These are phyloP conservation scores for Hermaeophaga mercurialis DNA, from an alignment of 2,888 invertebrate species.

Conservation along the genomic window DNA sequence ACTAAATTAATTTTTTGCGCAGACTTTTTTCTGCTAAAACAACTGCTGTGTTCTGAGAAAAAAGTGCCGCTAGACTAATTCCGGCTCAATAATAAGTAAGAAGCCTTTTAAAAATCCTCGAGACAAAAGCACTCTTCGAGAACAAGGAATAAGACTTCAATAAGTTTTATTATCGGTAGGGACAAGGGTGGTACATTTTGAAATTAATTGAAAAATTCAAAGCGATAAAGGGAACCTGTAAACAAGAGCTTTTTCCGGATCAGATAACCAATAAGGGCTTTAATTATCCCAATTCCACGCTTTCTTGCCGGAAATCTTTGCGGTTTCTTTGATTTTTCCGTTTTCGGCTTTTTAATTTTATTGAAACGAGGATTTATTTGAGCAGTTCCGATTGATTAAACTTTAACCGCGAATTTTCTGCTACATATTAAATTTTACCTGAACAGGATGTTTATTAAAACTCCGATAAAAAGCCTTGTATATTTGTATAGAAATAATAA, in stretches of 20 bases:
- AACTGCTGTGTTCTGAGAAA: slow-evolving; percentile 6
- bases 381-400: too few relatives aligned
- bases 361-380: not conserved
- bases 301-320: slow-evolving; percentile 30
- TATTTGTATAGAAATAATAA: too few relatives aligned
- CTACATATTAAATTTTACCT: too few relatives aligned
- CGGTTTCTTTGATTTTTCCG: slow-evolving; percentile 28
- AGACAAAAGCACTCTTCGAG: slow-evolving; percentile 29
- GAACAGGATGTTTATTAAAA: too few relatives aligned
- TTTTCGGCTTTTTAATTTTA: slow-evolving; percentile 6
- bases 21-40: slow-evolving; percentile 3
- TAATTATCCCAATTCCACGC: slow-evolving; percentile 37
- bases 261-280: slow-evolving; percentile 38
- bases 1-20: not conserved
- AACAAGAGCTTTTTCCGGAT: slow-evolving; percentile 39
- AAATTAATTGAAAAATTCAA: slow-evolving; percentile 46
- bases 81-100: slow-evolving; percentile 14
- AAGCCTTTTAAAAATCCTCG: slow-evolving; percentile 28
- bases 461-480: too few relatives aligned
- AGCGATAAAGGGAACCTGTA: slow-evolving; percentile 38
- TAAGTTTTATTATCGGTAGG: slow-evolving; percentile 35
- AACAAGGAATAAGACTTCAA: slow-evolving; percentile 35
- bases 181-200: slow-evolving; percentile 22
- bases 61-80: slow-evolving; percentile 20
- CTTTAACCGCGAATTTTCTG: too few relatives aligned